These are phyloP conservation scores for Monoplex corrugatus DNA, from an alignment of 2,888 invertebrate species.

Conservation along the genomic window DNA sequence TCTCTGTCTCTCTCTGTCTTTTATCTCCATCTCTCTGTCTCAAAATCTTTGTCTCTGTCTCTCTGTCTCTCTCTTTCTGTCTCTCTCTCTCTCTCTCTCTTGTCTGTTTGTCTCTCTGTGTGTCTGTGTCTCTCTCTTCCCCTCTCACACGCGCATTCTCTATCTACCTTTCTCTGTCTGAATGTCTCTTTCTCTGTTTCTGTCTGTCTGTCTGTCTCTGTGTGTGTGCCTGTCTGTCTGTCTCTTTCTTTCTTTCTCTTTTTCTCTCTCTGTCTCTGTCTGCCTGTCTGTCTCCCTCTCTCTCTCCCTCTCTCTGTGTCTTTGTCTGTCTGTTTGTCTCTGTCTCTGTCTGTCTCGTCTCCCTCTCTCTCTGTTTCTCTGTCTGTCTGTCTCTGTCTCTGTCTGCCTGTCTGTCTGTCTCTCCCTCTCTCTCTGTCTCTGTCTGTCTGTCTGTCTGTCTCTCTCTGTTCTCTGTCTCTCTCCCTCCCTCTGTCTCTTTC, in stretches of 20 bases:
- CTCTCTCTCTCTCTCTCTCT: too few species aligned
- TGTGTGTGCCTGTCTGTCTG: background rate
- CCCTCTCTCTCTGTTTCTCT: background rate
- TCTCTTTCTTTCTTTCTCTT: background rate
- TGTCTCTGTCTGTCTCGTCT: too few species aligned
- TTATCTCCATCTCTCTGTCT: background rate
- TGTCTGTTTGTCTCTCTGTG: background rate
- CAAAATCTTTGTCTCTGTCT: background rate
- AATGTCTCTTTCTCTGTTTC: background rate
- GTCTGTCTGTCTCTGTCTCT: background rate
- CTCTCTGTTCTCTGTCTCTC: too few species aligned
- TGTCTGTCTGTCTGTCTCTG: background rate
- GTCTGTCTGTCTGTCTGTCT: too few species aligned
- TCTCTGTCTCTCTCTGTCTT: background rate
- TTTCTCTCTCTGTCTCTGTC: background rate
- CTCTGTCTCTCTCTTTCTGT: background rate
- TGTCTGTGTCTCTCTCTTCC: background rate
- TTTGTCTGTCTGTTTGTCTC: too few species aligned
- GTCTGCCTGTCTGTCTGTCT: background rate
- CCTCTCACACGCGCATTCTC: background rate
- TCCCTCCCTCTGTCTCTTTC: too few species aligned
- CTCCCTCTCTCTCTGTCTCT: too few species aligned
- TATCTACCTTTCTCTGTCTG: background rate
- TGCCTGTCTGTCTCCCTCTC: too few species aligned
- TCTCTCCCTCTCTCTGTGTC: too few species aligned